Percentiles rank a stretch among this genome's conserved stretches.
phyloP scores from a whole-genome alignment of 2,888 invertebrate species.

The Xylocampa areola region DNA sequence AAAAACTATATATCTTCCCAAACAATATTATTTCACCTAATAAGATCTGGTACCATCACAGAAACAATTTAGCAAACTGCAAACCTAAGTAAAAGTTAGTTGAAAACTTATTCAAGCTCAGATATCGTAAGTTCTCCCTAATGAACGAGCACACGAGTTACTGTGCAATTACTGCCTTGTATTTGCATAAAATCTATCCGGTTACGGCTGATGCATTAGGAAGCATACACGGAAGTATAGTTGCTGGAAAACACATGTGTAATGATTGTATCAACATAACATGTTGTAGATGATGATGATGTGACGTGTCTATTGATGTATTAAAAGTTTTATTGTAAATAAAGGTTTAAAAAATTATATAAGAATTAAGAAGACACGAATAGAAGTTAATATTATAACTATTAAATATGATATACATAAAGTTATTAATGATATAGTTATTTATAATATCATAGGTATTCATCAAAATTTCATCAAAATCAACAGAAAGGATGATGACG shows the following conservation, averaged over 20 bases:
- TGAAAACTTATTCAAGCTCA: conserved; percentile 61
- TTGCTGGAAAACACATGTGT: conserved; percentile 43
- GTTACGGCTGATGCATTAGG: conserved; percentile 61
- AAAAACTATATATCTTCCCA: background rate
- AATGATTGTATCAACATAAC: conserved; percentile 5
- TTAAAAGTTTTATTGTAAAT: no score
- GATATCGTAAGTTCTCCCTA: conserved; percentile 63
- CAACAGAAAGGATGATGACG: no score
- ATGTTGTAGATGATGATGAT: background rate
- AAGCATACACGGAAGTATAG: conserved; percentile 50
- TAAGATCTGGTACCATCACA: conserved; percentile 32
- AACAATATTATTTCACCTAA: conserved; percentile 31
- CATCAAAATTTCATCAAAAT: no score
- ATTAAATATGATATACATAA: no score
- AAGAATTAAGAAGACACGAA: no score
- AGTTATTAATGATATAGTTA: no score
- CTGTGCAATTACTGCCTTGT: conserved; percentile 71
- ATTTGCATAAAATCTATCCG: conserved; percentile 76
- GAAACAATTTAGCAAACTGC: conserved; percentile 51
- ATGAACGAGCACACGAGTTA: conserved; percentile 76
- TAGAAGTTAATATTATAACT: no score
- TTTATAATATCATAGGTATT: no score
- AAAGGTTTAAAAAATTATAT: no score
- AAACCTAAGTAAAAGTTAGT: conserved; percentile 36
- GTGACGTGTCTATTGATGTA: conserved; percentile 2